phyloP scores from a whole-genome alignment of 2,113 vertebrate genomes.

The Balaenoptera acutorostrata region DNA sequence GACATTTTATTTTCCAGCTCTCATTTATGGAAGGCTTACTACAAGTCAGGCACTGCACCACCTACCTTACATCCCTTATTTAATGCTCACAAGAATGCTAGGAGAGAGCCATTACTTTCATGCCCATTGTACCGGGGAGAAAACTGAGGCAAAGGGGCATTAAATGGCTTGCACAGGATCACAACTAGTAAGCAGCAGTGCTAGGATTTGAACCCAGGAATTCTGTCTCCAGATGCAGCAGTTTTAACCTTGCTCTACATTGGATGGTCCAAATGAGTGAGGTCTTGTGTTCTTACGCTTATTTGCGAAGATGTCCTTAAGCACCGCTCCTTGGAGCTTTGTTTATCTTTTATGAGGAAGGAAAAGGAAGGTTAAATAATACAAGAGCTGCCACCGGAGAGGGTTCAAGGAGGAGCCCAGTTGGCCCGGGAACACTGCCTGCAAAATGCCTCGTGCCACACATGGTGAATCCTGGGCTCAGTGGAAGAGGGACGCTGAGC shows the following conservation, averaged over 20 bases:
- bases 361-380: not conserved
- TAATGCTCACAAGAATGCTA: too few species aligned
- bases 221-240: not conserved
- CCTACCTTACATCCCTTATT: not conserved
- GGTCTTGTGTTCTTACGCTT: not conserved
- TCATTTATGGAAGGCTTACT: not conserved
- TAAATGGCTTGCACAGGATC: not conserved
- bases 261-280: not conserved
- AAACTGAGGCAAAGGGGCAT: not conserved
- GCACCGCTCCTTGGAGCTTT: rapidly evolving
- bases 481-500: not conserved
- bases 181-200: not conserved
- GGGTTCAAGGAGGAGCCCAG: not conserved
- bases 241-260: not conserved
- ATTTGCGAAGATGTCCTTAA: not conserved
- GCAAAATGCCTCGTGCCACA: not conserved
- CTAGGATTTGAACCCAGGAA: not conserved
- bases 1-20: not conserved
- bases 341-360: not conserved
- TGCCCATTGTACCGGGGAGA: not conserved
- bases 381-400: not conserved
- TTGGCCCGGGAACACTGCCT: not conserved
- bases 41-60: rapidly evolving
- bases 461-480: not conserved
- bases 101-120: not conserved